Percentiles rank a stretch among this genome's conserved stretches.
phyloP scores from a whole-genome alignment of 2,113 vertebrate species.

The Paralichthys olivaceus region DNA sequence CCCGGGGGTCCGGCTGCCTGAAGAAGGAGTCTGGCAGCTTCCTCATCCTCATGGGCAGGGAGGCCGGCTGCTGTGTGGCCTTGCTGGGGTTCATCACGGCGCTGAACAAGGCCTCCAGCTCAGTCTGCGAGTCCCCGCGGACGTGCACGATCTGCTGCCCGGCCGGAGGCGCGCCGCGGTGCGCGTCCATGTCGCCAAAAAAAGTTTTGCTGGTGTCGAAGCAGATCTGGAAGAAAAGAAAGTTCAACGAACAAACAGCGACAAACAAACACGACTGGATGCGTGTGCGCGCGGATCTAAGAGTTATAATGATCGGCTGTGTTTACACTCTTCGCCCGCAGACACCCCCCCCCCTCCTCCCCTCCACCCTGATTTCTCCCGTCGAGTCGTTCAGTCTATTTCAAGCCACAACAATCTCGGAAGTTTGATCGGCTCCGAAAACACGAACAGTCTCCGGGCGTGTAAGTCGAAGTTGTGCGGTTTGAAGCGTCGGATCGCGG shows the following conservation, averaged over 20 bases:
- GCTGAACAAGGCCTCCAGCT: conserved; percentile 93
- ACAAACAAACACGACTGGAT: conserved; percentile 5
- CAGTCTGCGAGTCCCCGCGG: conserved; percentile 93
- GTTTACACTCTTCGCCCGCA: conserved; percentile 67
- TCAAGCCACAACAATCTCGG: conserved; percentile 40
- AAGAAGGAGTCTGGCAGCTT: conserved; percentile 96
- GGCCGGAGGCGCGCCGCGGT: conserved; percentile 84
- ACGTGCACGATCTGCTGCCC: conserved; percentile 93
- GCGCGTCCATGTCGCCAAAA: conserved; percentile 80
- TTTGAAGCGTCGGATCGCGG: conserved; percentile 13
- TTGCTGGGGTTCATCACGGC: conserved; percentile 94
- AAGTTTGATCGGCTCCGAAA: conserved; percentile 29
- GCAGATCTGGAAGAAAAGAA: conserved; percentile 56
- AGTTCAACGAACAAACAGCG: conserved; percentile 22
- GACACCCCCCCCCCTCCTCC: conserved; percentile 7
- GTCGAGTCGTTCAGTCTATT: conserved; percentile 56
- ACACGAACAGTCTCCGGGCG: not conserved
- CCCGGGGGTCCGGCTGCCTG: conserved; percentile 90
- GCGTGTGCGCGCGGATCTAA: conserved; percentile 12
- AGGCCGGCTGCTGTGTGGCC: conserved; percentile 84
- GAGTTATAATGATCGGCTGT: conserved; percentile 57
- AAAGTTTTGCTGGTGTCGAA: conserved; percentile 44
- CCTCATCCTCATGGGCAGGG: conserved; percentile 91
- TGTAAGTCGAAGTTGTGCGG: not conserved
- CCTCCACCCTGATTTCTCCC: conserved; percentile 50